Evolutionary conservation across 2,888 invertebrate genomes (phyloP).

Genomic region (Nymphalis urticae): DNA sequence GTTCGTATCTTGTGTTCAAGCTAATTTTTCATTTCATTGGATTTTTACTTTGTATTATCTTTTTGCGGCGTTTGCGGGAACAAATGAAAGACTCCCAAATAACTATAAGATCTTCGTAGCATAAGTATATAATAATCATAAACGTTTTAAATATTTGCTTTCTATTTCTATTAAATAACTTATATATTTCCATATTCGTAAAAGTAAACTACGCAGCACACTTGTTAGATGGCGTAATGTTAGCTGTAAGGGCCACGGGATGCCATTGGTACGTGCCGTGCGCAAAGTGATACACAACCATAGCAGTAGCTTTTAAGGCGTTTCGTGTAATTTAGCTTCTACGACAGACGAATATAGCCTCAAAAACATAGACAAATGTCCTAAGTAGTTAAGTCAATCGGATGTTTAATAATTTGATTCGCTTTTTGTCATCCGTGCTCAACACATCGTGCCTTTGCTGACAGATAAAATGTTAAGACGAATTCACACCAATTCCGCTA

Average conservation of each 20-base stretch:
- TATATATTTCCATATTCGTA: too few relatives aligned
- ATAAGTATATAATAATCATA: too few relatives aligned
- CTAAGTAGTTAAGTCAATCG: conserved; percentile 15
- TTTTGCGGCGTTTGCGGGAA: too few relatives aligned
- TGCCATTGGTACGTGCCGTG: background rate
- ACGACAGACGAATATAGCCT: conserved; percentile 11
- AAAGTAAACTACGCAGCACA: background rate
- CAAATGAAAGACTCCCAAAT: background rate
- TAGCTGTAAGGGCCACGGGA: background rate
- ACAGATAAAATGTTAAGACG: conserved; percentile 29
- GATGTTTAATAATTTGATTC: conserved; percentile 12
- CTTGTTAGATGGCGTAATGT: background rate
- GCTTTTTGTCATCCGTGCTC: conserved; percentile 35
- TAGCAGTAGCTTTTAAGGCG: background rate
- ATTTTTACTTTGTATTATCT: too few relatives aligned
- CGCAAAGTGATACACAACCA: background rate
- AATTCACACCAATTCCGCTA: conserved; percentile 22
- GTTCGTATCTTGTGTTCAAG: too few relatives aligned
- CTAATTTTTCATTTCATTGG: too few relatives aligned
- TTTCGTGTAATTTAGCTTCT: conserved; percentile 13
- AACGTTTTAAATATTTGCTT: background rate
- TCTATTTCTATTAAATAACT: background rate
- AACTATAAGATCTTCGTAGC: too few relatives aligned
- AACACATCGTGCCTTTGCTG: conserved; percentile 41
- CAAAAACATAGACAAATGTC: background rate